Percentiles rank a stretch among this genome's conserved stretches.
Conservation (phyloP, 2,797 vertebrate species). For the Denticeps clupeoides region DNA sequence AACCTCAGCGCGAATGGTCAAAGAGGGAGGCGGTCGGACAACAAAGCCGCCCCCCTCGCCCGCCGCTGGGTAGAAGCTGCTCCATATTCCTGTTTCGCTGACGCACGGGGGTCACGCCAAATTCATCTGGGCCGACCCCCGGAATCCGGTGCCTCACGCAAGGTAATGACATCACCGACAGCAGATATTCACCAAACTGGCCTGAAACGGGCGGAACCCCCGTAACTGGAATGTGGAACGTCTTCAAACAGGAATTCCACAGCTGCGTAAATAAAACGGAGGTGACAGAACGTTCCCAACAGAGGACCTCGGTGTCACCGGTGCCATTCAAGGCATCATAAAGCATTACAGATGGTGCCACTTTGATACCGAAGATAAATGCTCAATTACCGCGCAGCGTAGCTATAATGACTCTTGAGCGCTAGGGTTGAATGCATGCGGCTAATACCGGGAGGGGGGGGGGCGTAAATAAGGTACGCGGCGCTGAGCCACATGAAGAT, state of each 20-base stretch:
- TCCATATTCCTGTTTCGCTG: constrained; percentile 42
- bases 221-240: too few species aligned
- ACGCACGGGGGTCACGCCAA: constrained; percentile 28
- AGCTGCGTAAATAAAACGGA: background rate
- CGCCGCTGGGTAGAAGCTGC: constrained; percentile 33
- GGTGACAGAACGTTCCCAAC: background rate
- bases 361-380: constrained; percentile 6
- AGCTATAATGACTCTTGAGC: background rate
- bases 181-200: too few species aligned
- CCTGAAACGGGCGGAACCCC: too few species aligned
- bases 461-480: too few species aligned
- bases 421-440: too few species aligned
- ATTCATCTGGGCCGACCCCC: constrained; percentile 22
- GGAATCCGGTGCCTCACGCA: too few species aligned
- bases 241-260: too few species aligned
- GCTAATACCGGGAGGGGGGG: too few species aligned
- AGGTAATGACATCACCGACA: too few species aligned
- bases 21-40: constrained; percentile 16
- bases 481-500: too few species aligned
- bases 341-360: background rate
- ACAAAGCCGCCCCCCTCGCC: constrained; percentile 27
- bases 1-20: constrained; percentile 37
- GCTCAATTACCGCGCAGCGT: constrained; percentile 17
- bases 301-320: background rate
- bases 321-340: constrained; percentile 1